Percentiles rank a stretch among this genome's conserved stretches.
Evolutionary conservation across 2,888 invertebrate genomes (phyloP).

Genomic region (Phaonia tiefii): DNA sequence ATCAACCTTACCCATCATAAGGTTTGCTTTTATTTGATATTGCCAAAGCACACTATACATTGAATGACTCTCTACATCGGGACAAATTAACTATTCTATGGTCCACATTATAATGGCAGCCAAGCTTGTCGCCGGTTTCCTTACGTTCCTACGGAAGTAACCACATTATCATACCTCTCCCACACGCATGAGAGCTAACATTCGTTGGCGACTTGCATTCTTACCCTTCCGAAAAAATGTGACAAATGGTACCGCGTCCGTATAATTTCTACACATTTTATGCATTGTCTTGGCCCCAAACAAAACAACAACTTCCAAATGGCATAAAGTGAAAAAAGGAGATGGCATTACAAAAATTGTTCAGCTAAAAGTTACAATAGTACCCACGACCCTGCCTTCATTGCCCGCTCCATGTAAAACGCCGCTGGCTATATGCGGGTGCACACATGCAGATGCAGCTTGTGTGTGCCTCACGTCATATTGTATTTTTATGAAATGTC

Average conservation of each 20-base stretch:
- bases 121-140: too few species aligned
- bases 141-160: too few species aligned
- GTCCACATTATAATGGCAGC: too few species aligned
- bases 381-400: neutral
- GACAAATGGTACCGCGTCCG: constrained; percentile 54
- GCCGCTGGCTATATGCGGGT: constrained; percentile 39
- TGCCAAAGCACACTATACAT: too few species aligned
- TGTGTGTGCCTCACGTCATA: constrained; percentile 24
- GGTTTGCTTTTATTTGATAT: too few species aligned
- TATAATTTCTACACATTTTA: constrained; percentile 46
- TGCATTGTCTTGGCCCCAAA: constrained; percentile 35
- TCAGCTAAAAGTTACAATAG: neutral
- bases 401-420: constrained; percentile 8
- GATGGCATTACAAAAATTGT: neutral
- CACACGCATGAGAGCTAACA: neutral
- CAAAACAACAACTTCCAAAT: too few species aligned
- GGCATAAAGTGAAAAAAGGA: neutral
- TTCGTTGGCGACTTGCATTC: neutral
- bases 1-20: too few species aligned
- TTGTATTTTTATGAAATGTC: constrained; percentile 53
- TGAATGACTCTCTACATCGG: too few species aligned
- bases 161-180: neutral
- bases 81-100: too few species aligned
- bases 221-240: constrained; percentile 20
- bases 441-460: neutral